phyloP scores from a whole-genome alignment of 2,113 vertebrate species.

The Tachysurus vachellii region DNA sequence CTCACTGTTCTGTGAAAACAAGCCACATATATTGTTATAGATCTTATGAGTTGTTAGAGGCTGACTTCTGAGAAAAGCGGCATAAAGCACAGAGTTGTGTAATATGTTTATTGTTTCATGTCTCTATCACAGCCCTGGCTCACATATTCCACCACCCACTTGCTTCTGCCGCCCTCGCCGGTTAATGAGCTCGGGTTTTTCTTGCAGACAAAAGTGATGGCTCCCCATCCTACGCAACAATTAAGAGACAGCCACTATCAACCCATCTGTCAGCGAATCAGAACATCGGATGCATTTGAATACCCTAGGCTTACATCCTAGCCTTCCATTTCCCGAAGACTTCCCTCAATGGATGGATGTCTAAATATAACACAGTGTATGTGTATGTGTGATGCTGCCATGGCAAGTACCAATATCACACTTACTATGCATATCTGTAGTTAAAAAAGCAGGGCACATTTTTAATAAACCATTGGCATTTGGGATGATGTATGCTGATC shows the following conservation, averaged over 20 bases:
- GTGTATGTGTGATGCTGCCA: background rate
- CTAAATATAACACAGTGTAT: constrained; percentile 1
- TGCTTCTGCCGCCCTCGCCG: constrained; percentile 64
- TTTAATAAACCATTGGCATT: background rate
- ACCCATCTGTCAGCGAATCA: constrained; percentile 55
- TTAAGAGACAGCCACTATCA: constrained; percentile 50
- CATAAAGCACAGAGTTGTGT: constrained; percentile 43
- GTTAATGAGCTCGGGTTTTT: constrained; percentile 63
- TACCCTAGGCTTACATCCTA: background rate
- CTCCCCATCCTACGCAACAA: constrained; percentile 61
- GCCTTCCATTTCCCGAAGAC: background rate
- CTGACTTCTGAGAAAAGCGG: constrained; percentile 38
- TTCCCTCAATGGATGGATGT: background rate
- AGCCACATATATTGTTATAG: background rate
- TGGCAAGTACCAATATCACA: background rate
- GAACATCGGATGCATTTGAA: background rate
- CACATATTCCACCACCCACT: constrained; percentile 59
- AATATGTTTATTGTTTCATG: constrained; percentile 64
- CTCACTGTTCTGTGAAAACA: background rate
- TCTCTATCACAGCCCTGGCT: constrained; percentile 35
- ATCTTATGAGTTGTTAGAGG: background rate
- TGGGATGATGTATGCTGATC: background rate
- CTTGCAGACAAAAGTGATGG: constrained; percentile 57
- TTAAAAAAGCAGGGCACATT: background rate
- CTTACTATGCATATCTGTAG: background rate